Conservation (phyloP, 1,140 invertebrate genomes). For the Zaprionus ghesquierei region DNA sequence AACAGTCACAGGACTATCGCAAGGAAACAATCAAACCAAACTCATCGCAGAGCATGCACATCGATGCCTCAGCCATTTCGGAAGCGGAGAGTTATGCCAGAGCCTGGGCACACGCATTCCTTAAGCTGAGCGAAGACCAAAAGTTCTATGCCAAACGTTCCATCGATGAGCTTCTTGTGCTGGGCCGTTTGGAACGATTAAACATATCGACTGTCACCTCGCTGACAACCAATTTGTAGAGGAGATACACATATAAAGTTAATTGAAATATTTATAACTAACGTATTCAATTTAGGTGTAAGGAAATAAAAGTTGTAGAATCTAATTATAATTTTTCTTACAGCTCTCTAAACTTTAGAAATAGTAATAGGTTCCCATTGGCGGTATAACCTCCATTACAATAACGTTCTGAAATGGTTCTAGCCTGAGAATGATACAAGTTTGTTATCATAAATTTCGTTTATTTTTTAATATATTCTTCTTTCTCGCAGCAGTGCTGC, state of each 20-base stretch:
- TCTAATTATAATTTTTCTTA: background rate
- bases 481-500: too few species aligned
- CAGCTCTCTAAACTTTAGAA: background rate
- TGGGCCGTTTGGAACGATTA: slow-evolving; percentile 55
- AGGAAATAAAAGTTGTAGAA: background rate
- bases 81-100: slow-evolving; percentile 67
- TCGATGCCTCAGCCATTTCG: slow-evolving; percentile 51
- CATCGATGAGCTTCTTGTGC: slow-evolving; percentile 61
- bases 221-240: slow-evolving; percentile 57
- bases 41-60: background rate
- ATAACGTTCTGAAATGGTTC: too few species aligned
- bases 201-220: slow-evolving; percentile 66
- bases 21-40: slow-evolving; percentile 21
- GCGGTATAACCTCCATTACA: too few species aligned
- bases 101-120: slow-evolving; percentile 66
- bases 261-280: slow-evolving; percentile 7
- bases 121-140: slow-evolving; percentile 62
- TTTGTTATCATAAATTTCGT: too few species aligned
- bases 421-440: too few species aligned
- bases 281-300: background rate
- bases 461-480: too few species aligned
- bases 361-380: too few species aligned
- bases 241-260: background rate
- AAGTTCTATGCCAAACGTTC: slow-evolving; percentile 72
- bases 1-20: slow-evolving; percentile 9